These are phyloP conservation scores for Ramphastos sulfuratus DNA, from an alignment of 2,113 vertebrate genomes.

Conservation along the genomic window DNA sequence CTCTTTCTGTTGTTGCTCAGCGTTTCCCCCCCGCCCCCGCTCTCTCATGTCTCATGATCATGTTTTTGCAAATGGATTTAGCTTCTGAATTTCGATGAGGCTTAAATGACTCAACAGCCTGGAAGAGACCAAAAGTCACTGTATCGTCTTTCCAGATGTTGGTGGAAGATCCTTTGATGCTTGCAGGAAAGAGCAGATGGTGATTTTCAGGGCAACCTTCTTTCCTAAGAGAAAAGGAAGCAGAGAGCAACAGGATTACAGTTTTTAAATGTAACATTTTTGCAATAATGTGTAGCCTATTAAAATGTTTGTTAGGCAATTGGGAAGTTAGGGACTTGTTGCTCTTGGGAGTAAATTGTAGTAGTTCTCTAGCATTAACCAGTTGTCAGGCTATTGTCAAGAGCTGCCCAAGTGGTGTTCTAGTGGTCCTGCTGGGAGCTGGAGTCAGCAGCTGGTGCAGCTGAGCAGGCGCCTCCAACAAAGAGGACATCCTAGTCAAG, in stretches of 20 bases:
- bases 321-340: background rate
- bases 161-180: constrained; percentile 41
- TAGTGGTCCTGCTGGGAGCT: background rate
- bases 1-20: background rate
- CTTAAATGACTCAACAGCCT: constrained; percentile 33
- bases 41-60: background rate
- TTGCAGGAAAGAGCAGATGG: constrained; percentile 32
- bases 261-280: background rate
- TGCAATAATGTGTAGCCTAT: background rate
- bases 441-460: background rate
- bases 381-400: background rate
- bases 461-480: background rate
- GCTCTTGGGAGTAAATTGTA: background rate
- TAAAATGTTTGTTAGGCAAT: background rate
- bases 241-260: background rate
- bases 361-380: background rate
- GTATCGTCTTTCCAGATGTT: constrained; percentile 47
- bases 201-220: background rate
- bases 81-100: constrained; percentile 49
- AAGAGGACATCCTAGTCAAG: background rate
- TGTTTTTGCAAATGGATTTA: constrained; percentile 28
- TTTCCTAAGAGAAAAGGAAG: background rate
- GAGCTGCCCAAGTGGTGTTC: fast-evolving
- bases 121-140: constrained; percentile 38
- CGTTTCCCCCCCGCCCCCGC: background rate